Evolutionary conservation across 2,888 invertebrate species (phyloP), one percentile per base, ranked within the genome.

Genomic region (Dendrolimus houi): DNA sequence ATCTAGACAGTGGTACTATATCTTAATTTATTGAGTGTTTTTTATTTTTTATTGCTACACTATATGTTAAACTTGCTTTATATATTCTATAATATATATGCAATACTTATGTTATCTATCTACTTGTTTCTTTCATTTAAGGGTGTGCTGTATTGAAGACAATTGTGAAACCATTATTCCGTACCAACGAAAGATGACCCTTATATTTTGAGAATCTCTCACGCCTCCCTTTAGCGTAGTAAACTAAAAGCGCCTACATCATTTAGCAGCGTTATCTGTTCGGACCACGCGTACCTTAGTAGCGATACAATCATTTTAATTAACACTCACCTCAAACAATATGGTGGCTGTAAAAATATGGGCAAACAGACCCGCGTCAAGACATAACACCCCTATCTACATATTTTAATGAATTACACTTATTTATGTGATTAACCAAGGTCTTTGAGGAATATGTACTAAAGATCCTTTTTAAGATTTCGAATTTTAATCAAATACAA

Each of bases 281-380:
- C 63, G 67, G 65, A 62, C 64, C 82, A 79, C 80, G 72, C 81
- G 69, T 80, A 75, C 78, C 80, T 79, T 67, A 60, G 55, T 78
- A 75, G 71, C 58, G 67, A 65, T 67, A 42, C 56, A 70, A 83
- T 83, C 83, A 71, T 69, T 75, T 78, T 84, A 84, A 84, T 84
- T 83, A 83, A 81, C 81, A 74, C 71, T 70, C 63, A 63, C 65
- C 67, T 70, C 72, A 77, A 77, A 77, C 77, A 77, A 63, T 57
- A 64, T 63, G 66, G 65, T 64, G 54, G 65, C 66, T 62, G 70
- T 72, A 81, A 81, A 81, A 82, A 81, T 77, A 60, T 60, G 61
- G 63, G 59, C 62, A 57, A 59, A 59, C 62, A 61, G 60, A 61
- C 61, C 42, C 54, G 52, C 64, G 60, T 67, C 67, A 66, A 61